These are phyloP conservation scores for Lagorchestes hirsutus DNA, from an alignment of 2,797 vertebrate species.

Conservation along the genomic window DNA sequence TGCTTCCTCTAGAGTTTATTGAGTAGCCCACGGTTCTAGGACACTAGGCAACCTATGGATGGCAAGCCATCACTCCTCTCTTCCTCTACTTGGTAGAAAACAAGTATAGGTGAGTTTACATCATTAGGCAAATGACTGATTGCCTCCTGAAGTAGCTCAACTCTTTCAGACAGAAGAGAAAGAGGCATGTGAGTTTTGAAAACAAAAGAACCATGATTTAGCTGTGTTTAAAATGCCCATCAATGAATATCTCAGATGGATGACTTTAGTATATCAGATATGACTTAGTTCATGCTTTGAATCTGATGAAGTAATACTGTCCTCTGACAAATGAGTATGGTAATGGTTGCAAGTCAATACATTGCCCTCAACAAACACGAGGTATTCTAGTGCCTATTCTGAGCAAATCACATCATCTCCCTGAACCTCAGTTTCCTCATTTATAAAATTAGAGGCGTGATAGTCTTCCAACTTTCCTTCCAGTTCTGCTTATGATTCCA, in stretches of 20 bases:
- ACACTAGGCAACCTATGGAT: background rate
- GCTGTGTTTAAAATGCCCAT: background rate
- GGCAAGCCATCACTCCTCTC: background rate
- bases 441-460: background rate
- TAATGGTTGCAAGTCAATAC: background rate
- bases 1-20: background rate
- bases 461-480: background rate
- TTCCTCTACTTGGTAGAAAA: background rate
- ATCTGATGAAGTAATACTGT: background rate
- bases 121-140: background rate
- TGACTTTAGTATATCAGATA: constrained; percentile 1
- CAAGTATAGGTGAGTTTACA: background rate
- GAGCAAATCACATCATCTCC: background rate
- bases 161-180: background rate
- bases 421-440: background rate
- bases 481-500: background rate
- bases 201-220: background rate
- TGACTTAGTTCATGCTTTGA: background rate
- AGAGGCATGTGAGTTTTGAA: background rate
- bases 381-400: background rate
- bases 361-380: background rate
- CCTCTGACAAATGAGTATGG: background rate
- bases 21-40: background rate
- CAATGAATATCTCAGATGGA: background rate
- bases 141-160: background rate